Base-by-base conservation (phyloP, 2,888 invertebrate genomes). In the Geotrupes spiniger region DNA sequence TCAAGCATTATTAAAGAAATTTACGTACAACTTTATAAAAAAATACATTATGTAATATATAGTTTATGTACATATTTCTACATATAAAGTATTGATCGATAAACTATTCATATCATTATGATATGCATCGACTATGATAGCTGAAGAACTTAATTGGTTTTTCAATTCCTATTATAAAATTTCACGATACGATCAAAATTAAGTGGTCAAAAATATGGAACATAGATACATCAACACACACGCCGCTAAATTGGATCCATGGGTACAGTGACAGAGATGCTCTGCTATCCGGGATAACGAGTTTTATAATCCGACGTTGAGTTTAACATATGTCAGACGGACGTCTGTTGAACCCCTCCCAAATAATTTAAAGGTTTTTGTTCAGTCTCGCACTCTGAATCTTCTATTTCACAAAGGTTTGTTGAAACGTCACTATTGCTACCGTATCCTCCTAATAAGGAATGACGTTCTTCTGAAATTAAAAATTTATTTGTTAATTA, bases 321-420 rank as follows among this genome's bases (percentile, higher is more conserved):
- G 12, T 36, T 10, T 39, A 40, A 46, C 40, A 36, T 41, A 36
- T 46, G 64, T 73, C 73, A 74, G 58, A 74, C 74, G 45, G 71
- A 71, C 40, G 74, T 74, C 54, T 74, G 74, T 49, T 74, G 73
- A 27, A 73, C 69, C 17, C 68, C 59, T 17, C 59, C 61, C 48
- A 68, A 56, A 54, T 69, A 72, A 57, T 74, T 74, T 46, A 74
- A 57, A n/a, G 73, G 74, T 57, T 74, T 66, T 42, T 69, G 68
- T 63, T 72, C 69, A 52, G 74, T 73, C 72, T 89, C 88, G 64
- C 81, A 83, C 70, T 90, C 90, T 36, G 89, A 88, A 74, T 90
- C 90, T 74, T 93, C 93, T 66, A 95, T 92, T 78, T 94, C 94
- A 78, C 94, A 94, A 56, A 94, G 79, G 70, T 87, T 85, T 42